phyloP scores from a whole-genome alignment of 35 echinoderm and acorn worm genomes.

The Stichopus chloronotus region DNA sequence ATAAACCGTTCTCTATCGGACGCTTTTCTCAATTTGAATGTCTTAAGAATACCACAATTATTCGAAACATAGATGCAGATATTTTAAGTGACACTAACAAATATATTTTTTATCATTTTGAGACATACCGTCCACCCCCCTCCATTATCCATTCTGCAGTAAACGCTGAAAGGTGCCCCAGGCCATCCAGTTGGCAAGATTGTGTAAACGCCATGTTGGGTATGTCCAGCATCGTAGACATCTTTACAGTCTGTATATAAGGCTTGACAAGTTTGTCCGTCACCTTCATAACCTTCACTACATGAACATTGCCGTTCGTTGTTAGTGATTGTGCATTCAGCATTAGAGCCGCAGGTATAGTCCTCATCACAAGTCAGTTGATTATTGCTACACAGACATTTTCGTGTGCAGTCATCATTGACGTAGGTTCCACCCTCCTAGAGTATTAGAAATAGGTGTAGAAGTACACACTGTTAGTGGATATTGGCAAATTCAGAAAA shows the following conservation, averaged over 20 bases:
- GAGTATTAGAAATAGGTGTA: too few relatives aligned
- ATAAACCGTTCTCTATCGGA: too few relatives aligned
- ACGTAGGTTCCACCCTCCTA: background rate
- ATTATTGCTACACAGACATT: background rate
- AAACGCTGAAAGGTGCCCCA: background rate
- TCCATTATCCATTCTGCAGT: background rate
- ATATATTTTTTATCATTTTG: background rate
- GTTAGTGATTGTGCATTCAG: background rate
- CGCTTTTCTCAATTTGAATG: too few relatives aligned
- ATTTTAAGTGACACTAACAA: too few relatives aligned
- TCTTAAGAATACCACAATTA: too few relatives aligned
- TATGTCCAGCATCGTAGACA: background rate
- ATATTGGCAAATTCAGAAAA: too few relatives aligned
- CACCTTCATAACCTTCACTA: background rate
- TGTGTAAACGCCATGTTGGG: background rate
- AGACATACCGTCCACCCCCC: background rate
- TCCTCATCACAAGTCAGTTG: background rate
- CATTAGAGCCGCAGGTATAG: background rate
- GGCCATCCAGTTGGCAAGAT: background rate
- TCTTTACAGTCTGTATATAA: background rate
- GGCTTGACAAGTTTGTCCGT: background rate
- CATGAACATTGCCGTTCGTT: background rate
- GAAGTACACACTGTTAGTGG: too few relatives aligned
- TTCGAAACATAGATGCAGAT: too few relatives aligned
- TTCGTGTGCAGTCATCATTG: slow-evolving; percentile 4